Conservation (phyloP, 2,888 invertebrate genomes). For the Arge pagana region DNA sequence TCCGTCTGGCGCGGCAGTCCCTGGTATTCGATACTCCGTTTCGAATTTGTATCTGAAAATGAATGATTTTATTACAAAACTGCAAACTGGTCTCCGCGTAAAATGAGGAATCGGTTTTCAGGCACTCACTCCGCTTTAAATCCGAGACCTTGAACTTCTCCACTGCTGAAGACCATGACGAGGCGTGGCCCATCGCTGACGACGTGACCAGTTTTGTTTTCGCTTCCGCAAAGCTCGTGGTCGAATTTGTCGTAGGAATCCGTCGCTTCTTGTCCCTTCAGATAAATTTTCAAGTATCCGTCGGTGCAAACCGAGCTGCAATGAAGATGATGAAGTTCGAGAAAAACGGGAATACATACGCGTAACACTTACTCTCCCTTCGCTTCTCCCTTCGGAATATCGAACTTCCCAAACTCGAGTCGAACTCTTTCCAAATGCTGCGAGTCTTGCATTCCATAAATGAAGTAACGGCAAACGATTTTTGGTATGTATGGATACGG, state of each 20-base stretch:
- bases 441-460: conserved; percentile 97
- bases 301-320: conserved; percentile 74
- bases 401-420: conserved; percentile 85
- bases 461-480: conserved; percentile 96
- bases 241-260: conserved; percentile 94
- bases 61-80: conserved; percentile 56
- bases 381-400: conserved; percentile 84
- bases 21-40: conserved; percentile 90
- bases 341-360: too few relatives aligned
- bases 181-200: conserved; percentile 91
- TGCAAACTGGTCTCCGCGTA: neutral
- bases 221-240: conserved; percentile 87
- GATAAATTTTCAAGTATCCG: conserved; percentile 87
- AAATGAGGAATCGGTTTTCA: neutral
- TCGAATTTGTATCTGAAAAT: conserved; percentile 59
- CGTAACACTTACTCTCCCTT: conserved; percentile 75
- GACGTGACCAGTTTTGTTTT: conserved; percentile 75
- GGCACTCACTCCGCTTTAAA: conserved; percentile 77
- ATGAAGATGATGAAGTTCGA: conserved; percentile 23
- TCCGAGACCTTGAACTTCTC: conserved; percentile 86
- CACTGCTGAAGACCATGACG: conserved; percentile 94
- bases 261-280: conserved; percentile 89
- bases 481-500: conserved; percentile 94
- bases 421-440: conserved; percentile 94
- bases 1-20: conserved; percentile 90